Percentiles rank a stretch among this genome's conserved stretches.
These are phyloP conservation scores for Nesoenas mayeri DNA, from an alignment of 2,113 vertebrate genomes.

Conservation along the genomic window DNA sequence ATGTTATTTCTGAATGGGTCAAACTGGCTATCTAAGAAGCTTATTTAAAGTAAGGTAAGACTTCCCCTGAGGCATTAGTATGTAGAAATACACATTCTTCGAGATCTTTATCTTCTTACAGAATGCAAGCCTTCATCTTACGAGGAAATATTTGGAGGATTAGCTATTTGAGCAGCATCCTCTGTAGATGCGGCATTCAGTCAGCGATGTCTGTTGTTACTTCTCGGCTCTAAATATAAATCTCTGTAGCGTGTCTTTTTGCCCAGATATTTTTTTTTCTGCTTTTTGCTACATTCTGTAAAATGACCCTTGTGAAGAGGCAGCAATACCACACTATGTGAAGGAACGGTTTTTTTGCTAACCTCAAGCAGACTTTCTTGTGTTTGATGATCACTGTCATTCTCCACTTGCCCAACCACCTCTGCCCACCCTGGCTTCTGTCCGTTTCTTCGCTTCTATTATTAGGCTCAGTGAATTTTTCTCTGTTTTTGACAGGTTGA, in stretches of 20 bases:
- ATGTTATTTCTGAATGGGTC: constrained; percentile 47
- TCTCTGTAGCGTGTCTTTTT: not conserved
- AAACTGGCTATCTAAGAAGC: constrained; percentile 26
- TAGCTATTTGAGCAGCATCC: not conserved
- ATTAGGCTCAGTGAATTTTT: not conserved
- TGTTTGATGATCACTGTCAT: rapidly evolving
- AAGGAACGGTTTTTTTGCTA: not conserved
- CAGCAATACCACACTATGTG: not conserved
- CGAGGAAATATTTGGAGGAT: not conserved
- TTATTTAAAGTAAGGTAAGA: constrained; percentile 25
- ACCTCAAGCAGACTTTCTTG: not conserved
- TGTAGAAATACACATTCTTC: not conserved
- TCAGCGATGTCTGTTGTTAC: not conserved
- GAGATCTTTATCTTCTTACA: constrained; percentile 23
- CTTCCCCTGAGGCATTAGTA: constrained; percentile 19
- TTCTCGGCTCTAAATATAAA: not conserved
- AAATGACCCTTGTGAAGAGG: not conserved
- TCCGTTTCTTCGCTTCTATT: not conserved
- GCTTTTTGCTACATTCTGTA: not conserved
- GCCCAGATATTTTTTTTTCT: not conserved
- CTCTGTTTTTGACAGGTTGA: not conserved
- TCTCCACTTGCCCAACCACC: not conserved
- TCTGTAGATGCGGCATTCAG: not conserved
- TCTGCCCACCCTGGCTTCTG: not conserved
- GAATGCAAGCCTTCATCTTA: not conserved